Evolutionary conservation across 2,888 invertebrate species (phyloP).

Genomic region (Charanyca ferruginea): DNA sequence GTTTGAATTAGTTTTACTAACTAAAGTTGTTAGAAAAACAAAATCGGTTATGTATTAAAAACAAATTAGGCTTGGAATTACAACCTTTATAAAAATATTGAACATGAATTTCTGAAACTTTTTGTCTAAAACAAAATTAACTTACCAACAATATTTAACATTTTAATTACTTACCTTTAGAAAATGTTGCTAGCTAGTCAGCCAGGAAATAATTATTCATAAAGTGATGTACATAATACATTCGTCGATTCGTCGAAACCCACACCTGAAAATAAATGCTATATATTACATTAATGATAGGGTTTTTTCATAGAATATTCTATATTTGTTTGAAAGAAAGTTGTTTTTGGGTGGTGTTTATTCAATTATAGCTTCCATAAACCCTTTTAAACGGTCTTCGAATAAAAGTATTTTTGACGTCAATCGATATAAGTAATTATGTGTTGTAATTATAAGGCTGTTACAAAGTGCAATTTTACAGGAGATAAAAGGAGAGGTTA

Average conservation of each 20-base stretch:
- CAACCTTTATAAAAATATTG: conserved; percentile 5
- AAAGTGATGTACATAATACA: background rate
- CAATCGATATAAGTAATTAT: background rate
- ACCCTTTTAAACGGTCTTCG: background rate
- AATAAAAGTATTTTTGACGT: background rate
- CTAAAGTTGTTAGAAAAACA: conserved; percentile 4
- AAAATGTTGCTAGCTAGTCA: background rate
- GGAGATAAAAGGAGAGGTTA: background rate
- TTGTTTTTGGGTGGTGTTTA: too few species aligned
- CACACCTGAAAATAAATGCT: background rate
- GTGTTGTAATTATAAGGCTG: background rate
- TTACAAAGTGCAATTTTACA: background rate
- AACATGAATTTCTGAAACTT: conserved; percentile 19
- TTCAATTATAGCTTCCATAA: too few species aligned
- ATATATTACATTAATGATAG: background rate
- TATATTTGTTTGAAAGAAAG: too few species aligned
- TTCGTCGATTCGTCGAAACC: background rate
- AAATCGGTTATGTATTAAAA: conserved; percentile 11
- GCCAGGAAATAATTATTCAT: conserved; percentile 3
- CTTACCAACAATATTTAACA: conserved; percentile 14
- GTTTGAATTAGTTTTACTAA: conserved; percentile 2
- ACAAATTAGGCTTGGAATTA: conserved; percentile 15
- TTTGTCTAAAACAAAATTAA: conserved; percentile 13
- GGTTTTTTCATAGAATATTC: too few species aligned
- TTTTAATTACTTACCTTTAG: conserved; percentile 11